A percentile compares a stretch with the other conserved stretches of the same genome.
These are phyloP conservation scores for Watsonalla cultraria DNA, from an alignment of 2,888 invertebrate species.

Conservation along the genomic window DNA sequence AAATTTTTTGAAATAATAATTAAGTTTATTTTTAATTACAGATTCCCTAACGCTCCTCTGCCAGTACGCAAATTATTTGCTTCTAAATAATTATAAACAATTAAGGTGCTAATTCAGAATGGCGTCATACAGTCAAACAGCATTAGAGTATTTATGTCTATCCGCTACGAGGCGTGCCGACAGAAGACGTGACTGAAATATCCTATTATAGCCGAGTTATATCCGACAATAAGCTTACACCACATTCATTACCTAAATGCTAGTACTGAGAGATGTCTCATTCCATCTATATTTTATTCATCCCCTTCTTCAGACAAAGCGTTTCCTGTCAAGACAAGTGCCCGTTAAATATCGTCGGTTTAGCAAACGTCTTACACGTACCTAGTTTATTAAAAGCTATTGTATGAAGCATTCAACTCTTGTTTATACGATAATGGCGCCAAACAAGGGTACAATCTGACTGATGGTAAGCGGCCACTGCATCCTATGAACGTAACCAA, in stretches of 20 bases:
- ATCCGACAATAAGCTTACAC: slow-evolving; percentile 14
- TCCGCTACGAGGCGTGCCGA: slow-evolving; percentile 24
- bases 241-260: neutral
- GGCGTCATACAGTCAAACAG: slow-evolving; percentile 18
- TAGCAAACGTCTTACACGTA: no score
- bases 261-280: neutral
- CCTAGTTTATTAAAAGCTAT: no score
- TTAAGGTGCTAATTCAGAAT: slow-evolving; percentile 5
- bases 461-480: no score
- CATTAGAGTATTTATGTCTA: slow-evolving; percentile 31
- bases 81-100: slow-evolving; percentile 6
- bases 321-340: no score
- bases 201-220: neutral
- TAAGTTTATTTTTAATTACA: no score
- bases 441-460: no score
- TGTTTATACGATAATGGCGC: no score
- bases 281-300: neutral
- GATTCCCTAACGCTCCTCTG: neutral
- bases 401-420: no score
- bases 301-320: no score
- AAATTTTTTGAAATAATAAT: no score
- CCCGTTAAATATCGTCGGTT: no score
- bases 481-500: no score
- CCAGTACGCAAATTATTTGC: neutral
- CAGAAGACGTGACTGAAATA: slow-evolving; percentile 32